These are phyloP conservation scores for Mastacembelus armatus DNA, from an alignment of 2,797 vertebrate genomes.

Conservation along the genomic window DNA sequence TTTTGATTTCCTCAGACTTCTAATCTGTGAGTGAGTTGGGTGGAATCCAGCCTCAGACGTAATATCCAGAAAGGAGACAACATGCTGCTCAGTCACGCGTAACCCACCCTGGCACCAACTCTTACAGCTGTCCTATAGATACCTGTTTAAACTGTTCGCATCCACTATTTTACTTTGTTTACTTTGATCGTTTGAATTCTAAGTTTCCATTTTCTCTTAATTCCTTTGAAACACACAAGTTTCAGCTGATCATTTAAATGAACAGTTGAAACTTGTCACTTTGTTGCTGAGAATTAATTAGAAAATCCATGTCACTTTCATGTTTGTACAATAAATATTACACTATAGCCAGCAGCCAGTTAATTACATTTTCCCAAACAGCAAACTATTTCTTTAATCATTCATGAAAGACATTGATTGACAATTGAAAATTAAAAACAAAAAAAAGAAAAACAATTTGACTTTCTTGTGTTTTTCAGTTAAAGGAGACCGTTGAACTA, in stretches of 20 bases:
- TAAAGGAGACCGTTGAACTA: too few species aligned
- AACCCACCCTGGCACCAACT: constrained; percentile 57
- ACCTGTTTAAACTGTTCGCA: constrained; percentile 37
- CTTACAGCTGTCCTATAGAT: constrained; percentile 51
- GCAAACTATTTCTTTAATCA: neutral
- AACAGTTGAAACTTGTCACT: neutral
- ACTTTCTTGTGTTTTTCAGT: too few species aligned
- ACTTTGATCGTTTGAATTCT: constrained; percentile 8
- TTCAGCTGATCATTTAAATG: neutral
- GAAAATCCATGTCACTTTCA: neutral
- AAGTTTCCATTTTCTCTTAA: neutral
- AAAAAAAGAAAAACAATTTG: neutral
- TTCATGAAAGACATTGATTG: neutral
- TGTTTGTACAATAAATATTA: neutral
- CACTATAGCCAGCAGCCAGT: neutral
- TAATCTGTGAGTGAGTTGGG: constrained; percentile 72
- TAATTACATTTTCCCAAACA: neutral
- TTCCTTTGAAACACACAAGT: neutral
- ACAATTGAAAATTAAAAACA: too few species aligned
- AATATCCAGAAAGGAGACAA: constrained; percentile 71
- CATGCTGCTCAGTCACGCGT: constrained; percentile 69
- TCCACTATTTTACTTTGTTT: constrained; percentile 6
- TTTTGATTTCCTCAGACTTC: constrained; percentile 79
- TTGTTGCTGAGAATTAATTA: neutral
- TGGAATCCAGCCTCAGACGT: constrained; percentile 69